Evolutionary conservation across 2,113 vertebrate species (phyloP), one percentile per base, ranked within the genome.

Genomic region (Alaudala cheleensis): DNA sequence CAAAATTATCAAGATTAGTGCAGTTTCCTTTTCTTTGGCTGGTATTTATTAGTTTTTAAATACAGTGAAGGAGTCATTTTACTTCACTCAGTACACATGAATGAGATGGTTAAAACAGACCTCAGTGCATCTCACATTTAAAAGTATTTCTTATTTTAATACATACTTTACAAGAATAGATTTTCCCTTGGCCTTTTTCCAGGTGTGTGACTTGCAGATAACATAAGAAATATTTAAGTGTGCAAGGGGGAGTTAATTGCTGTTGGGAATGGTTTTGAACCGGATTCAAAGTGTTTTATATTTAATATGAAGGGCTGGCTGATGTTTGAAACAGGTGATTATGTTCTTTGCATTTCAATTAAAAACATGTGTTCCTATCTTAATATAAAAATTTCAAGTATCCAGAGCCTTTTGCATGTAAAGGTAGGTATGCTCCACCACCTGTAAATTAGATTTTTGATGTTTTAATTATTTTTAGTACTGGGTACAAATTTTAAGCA

Each of bases 261-360:
- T 72, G 15, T 60, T 92, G 34, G 49, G 11, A 90, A 84, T 53
- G 47, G 29, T 62, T 95, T 93, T 93, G 73, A 95, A 91, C 6
- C 25, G 74, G 60, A 53, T 87, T 90, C 66, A 86, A 64, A 95
- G 92, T 62, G 11, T 78, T 92, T 71, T 84, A 88, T 88, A 90
- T 81, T 90, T 90, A 80, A 72, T 53, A 81, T 64, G 42, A 71
- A 86, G 28, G n/a, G 3, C n/a, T 94, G 44, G 4, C 11, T 90
- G 65, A 54, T 83, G 49, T 92, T 90, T 53, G 58, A 94, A 96
- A 78, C 26, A 94, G 51, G 53, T 90, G 56, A 90, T 80, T 90
- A 62, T 58, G 57, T 65, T 82, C 25, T 93, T 89, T 65, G 17
- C 37, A 42, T 65, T 92, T 91, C 12, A 94, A 88, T 90, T 83